Conservation (phyloP, 2,113 vertebrate genomes). For the Crotalus viridis region DNA sequence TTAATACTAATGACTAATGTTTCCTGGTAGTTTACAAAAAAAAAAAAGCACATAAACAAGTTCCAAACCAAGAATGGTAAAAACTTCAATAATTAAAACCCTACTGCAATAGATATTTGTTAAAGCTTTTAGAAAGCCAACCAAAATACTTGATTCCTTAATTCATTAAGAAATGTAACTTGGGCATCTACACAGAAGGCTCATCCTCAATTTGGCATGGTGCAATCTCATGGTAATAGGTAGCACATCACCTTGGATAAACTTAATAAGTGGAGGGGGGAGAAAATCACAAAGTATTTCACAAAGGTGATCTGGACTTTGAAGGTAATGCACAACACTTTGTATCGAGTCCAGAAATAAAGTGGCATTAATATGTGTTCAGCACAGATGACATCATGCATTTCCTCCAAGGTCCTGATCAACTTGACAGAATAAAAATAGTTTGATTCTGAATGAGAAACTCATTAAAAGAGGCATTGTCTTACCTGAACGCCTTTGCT, state of each 20-base stretch:
- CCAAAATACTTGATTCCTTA: neutral
- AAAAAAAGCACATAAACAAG: neutral
- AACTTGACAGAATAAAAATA: neutral
- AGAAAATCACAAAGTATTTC: neutral
- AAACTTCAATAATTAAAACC: neutral
- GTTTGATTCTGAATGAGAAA: neutral
- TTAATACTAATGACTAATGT: neutral
- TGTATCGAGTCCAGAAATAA: neutral
- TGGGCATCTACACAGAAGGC: neutral
- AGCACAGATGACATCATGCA: neutral
- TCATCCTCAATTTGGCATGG: neutral
- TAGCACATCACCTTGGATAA: neutral
- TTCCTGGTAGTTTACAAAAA: neutral
- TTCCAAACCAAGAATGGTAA: neutral
- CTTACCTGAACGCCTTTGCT: too few species aligned
- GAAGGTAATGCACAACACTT: neutral
- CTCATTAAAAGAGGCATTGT: neutral
- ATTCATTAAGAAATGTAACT: neutral
- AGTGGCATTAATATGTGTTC: neutral
- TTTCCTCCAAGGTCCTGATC: neutral
- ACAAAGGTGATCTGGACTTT: neutral
- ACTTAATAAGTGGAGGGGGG: neutral
- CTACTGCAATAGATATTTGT: neutral
- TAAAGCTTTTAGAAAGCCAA: neutral
- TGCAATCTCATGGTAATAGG: neutral